Conservation (phyloP, 2,888 invertebrate species). For the Dioctria rufipes region DNA sequence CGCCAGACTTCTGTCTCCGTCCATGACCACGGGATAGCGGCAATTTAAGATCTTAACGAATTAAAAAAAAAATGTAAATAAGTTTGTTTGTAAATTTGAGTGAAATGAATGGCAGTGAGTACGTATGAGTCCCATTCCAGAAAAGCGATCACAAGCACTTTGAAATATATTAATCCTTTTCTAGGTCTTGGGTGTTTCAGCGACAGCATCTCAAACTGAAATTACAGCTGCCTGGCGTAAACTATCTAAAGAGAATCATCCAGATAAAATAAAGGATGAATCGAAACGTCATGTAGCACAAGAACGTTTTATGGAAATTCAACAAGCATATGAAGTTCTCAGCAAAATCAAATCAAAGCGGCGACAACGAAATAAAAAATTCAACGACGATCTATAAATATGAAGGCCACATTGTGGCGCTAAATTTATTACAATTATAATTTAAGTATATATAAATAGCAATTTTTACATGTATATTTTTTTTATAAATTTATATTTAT, state of each 20-base stretch:
- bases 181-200: conserved; percentile 82
- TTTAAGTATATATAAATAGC: conserved; percentile 3
- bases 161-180: conserved; percentile 50
- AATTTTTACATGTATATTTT: conserved; percentile 19
- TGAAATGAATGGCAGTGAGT: too few relatives aligned
- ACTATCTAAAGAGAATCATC: conserved; percentile 89
- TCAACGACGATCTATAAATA: conserved; percentile 71
- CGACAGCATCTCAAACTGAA: conserved; percentile 87
- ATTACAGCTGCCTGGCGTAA: conserved; percentile 87
- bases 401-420: conserved; percentile 40
- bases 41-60: too few relatives aligned
- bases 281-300: conserved; percentile 80
- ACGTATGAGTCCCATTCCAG: too few relatives aligned
- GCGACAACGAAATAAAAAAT: conserved; percentile 81
- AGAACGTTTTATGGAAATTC: conserved; percentile 92
- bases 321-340: conserved; percentile 91
- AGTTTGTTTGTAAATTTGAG: too few relatives aligned
- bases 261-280: conserved; percentile 89
- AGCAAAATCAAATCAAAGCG: conserved; percentile 87
- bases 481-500: conserved; percentile 16
- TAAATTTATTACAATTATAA: conserved; percentile 31
- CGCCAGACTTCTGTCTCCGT: too few relatives aligned
- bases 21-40: too few relatives aligned
- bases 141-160: too few relatives aligned
- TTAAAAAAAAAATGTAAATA: too few relatives aligned